Evolutionary conservation across 2,797 vertebrate species (phyloP).

Genomic region (Bucorvus abyssinicus): DNA sequence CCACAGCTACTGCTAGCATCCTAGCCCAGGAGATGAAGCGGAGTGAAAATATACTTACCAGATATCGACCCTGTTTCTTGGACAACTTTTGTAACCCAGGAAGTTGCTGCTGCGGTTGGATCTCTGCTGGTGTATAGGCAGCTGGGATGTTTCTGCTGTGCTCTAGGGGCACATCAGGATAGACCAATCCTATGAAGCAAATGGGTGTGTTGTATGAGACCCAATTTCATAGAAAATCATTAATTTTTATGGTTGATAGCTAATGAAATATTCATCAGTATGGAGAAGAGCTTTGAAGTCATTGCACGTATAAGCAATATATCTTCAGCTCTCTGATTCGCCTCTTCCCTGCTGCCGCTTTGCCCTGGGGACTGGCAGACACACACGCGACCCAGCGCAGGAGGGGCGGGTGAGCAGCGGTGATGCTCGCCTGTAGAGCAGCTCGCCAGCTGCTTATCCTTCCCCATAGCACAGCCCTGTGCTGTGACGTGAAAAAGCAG

Average conservation of each 20-base stretch:
- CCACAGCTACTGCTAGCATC: background rate
- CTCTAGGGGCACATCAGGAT: background rate
- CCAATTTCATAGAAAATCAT: background rate
- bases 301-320: background rate
- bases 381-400: accelerated
- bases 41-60: background rate
- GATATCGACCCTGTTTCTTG: background rate
- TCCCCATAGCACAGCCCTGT: background rate
- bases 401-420: accelerated
- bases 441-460: background rate
- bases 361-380: background rate
- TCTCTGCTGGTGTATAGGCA: background rate
- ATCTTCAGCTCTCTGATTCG: background rate
- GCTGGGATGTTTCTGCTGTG: background rate
- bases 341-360: background rate
- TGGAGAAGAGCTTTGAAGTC: background rate
- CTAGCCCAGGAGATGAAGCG: background rate
- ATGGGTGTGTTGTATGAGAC: background rate
- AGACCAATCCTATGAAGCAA: background rate
- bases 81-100: background rate
- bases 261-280: background rate
- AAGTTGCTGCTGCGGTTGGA: background rate
- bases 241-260: background rate
- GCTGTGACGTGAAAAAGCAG: background rate
- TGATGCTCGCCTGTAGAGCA: background rate